Percentiles rank a stretch among this genome's conserved stretches.
Evolutionary conservation across 1,140 invertebrate genomes (phyloP).

Genomic region (Cotesia typhae): DNA sequence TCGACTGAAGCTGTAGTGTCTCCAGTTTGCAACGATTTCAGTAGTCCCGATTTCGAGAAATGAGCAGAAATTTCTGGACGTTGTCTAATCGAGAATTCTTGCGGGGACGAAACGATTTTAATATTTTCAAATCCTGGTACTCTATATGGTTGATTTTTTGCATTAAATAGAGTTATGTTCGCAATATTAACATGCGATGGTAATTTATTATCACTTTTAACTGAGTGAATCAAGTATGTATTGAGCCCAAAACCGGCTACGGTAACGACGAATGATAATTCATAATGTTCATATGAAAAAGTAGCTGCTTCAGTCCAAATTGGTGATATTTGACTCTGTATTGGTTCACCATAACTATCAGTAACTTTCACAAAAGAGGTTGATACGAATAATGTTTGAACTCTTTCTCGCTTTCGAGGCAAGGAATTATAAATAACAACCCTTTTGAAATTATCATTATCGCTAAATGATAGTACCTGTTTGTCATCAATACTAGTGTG

Average conservation of each 20-base stretch:
- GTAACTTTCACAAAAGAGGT: conserved; percentile 72
- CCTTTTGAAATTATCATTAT: conserved; percentile 64
- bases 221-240: conserved; percentile 67
- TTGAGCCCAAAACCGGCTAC: conserved; percentile 69
- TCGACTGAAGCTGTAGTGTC: conserved; percentile 70
- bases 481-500: conserved; percentile 66
- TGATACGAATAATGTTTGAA: conserved; percentile 74
- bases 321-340: conserved; percentile 76
- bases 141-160: conserved; percentile 50
- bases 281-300: conserved; percentile 67
- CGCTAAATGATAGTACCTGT: conserved; percentile 62
- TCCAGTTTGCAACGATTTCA: conserved; percentile 70
- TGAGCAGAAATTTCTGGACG: conserved; percentile 67
- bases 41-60: conserved; percentile 74
- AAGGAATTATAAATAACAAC: conserved; percentile 81
- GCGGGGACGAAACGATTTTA: conserved; percentile 57
- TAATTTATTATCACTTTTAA: conserved; percentile 48
- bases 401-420: conserved; percentile 70
- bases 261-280: conserved; percentile 73
- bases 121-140: conserved; percentile 65
- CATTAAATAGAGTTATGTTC: conserved; percentile 66
- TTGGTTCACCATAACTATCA: conserved; percentile 67
- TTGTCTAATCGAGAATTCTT: conserved; percentile 73
- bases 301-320: conserved; percentile 70
- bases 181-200: conserved; percentile 63